phyloP scores from a whole-genome alignment of 2,113 vertebrate species.

The Synodontis membranacea region DNA sequence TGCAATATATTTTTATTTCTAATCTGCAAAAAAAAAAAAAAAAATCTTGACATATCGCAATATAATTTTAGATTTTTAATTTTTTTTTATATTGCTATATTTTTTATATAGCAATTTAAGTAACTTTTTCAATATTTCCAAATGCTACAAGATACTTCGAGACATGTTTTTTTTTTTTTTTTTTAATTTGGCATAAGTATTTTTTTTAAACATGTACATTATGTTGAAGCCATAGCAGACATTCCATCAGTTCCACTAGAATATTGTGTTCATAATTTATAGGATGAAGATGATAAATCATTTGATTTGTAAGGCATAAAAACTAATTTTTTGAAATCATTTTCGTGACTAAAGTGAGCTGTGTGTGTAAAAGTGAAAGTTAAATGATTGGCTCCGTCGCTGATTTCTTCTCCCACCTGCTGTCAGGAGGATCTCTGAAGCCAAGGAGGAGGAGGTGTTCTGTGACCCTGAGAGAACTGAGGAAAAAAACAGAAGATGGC shows the following conservation, averaged over 20 bases:
- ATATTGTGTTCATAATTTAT: not conserved
- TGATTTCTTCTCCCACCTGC: not conserved
- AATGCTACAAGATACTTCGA: not conserved
- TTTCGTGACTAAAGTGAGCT: not conserved
- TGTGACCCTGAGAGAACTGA: not conserved
- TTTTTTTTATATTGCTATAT: too few species aligned
- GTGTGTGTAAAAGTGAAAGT: not conserved
- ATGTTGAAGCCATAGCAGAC: not conserved
- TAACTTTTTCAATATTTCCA: too few species aligned
- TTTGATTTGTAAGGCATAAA: not conserved
- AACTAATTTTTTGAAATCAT: not conserved
- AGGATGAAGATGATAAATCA: not conserved
- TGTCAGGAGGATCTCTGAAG: not conserved
- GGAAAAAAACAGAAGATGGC: too few species aligned
- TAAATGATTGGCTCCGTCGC: not conserved
- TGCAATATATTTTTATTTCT: not conserved
- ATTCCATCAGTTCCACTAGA: not conserved
- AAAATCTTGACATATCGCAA: not conserved
- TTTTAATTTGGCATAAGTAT: not conserved
- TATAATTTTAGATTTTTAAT: not conserved
- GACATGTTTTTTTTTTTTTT: too few species aligned
- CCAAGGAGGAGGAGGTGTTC: not conserved
- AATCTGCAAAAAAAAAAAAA: not conserved
- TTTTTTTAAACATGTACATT: not conserved
- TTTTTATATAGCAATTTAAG: too few species aligned